Percentiles rank a stretch among this genome's conserved stretches.
Evolutionary conservation across 2,113 vertebrate genomes (phyloP).

Genomic region (Eulemur rufifrons): DNA sequence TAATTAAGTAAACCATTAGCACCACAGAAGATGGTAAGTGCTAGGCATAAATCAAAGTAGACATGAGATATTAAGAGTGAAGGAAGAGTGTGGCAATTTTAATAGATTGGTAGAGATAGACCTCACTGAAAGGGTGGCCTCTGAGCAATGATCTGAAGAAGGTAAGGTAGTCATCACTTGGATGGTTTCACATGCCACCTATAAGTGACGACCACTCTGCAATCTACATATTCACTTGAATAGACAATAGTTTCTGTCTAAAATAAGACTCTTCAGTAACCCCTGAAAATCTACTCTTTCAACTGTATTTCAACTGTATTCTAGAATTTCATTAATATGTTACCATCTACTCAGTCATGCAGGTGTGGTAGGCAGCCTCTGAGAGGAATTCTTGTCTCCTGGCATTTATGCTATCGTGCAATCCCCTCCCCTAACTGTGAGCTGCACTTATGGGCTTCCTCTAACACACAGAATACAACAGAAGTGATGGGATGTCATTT

Average conservation of each 20-base stretch:
- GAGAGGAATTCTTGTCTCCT: neutral
- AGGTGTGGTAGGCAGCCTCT: neutral
- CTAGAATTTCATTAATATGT: neutral
- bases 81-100: neutral
- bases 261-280: neutral
- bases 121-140: neutral
- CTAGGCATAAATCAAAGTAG: neutral
- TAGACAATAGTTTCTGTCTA: neutral
- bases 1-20: neutral
- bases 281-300: neutral
- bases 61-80: neutral
- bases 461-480: neutral
- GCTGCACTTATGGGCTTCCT: neutral
- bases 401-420: no score
- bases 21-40: neutral
- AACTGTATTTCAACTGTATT: neutral
- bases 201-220: neutral
- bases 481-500: neutral
- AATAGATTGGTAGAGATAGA: neutral
- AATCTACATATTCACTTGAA: neutral
- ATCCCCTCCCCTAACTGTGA: neutral
- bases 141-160: neutral
- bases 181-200: neutral
- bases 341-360: neutral
- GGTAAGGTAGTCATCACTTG: neutral